Percentiles rank a stretch among this genome's conserved stretches.
Evolutionary conservation across 2,797 vertebrate species (phyloP).

Genomic region (Xyrichtys novacula): DNA sequence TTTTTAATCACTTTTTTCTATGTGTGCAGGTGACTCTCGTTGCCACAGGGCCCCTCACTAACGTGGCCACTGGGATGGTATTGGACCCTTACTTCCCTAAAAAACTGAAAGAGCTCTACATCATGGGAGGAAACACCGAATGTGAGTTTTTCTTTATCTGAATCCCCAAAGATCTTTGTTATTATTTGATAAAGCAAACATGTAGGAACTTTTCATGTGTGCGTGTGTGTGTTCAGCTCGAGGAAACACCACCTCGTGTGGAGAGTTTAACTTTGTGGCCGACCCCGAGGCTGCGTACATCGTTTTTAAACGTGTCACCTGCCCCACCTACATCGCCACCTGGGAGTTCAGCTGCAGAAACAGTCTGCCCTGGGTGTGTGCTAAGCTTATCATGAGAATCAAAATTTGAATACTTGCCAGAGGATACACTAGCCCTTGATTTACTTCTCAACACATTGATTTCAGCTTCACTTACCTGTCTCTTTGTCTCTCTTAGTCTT

Average conservation of each 20-base stretch:
- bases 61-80: conserved; percentile 81
- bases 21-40: conserved; percentile 77
- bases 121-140: conserved; percentile 84
- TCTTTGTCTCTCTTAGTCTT: conserved; percentile 37
- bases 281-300: conserved; percentile 85
- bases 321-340: conserved; percentile 79
- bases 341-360: conserved; percentile 82
- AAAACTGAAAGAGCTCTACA: conserved; percentile 82
- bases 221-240: conserved; percentile 64
- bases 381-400: not conserved
- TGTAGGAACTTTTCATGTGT: too few relatives aligned
- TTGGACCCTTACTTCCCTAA: conserved; percentile 77
- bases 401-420: too few relatives aligned
- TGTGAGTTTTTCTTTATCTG: conserved; percentile 46
- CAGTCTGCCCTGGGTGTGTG: conserved; percentile 73
- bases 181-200: not conserved
- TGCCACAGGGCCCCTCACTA: conserved; percentile 82
- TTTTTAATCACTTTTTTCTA: too few relatives aligned
- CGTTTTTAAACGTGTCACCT: conserved; percentile 80
- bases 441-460: too few relatives aligned
- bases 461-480: not conserved
- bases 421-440: too few relatives aligned
- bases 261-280: conserved; percentile 85
- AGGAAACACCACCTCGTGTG: conserved; percentile 81
- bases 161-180: not conserved